phyloP scores from a whole-genome alignment of 2,113 vertebrate genomes.

The Pedionomus torquatus region DNA sequence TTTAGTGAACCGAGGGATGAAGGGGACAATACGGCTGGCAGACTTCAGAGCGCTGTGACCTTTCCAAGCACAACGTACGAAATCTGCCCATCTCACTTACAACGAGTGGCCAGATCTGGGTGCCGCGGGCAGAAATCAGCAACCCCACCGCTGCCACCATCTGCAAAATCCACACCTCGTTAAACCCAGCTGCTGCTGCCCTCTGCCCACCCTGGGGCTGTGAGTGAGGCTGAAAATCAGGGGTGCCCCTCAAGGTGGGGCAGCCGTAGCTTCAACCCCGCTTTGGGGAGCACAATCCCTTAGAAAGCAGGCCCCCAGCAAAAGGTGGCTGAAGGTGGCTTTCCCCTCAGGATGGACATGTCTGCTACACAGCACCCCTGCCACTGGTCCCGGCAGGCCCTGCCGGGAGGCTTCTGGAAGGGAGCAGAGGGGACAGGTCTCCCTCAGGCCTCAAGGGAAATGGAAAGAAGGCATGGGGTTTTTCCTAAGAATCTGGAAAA shows the following conservation, averaged over 20 bases:
- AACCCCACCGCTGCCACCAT: accelerated
- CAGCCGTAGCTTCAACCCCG: accelerated
- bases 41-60: conserved; percentile 9
- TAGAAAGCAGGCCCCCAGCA: not conserved
- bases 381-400: too few species aligned
- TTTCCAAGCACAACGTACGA: not conserved
- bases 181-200: not conserved
- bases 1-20: not conserved
- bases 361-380: too few species aligned
- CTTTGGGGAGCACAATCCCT: accelerated
- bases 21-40: not conserved
- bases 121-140: accelerated
- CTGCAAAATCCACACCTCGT: not conserved
- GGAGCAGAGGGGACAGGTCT: accelerated
- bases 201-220: not conserved
- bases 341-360: accelerated
- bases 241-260: accelerated
- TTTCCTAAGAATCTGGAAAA: not conserved
- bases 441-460: not conserved
- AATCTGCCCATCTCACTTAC: not conserved
- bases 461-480: not conserved
- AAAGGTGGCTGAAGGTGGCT: not conserved
- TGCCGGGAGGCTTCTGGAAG: accelerated
- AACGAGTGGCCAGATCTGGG: accelerated
- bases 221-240: accelerated